Evolutionary conservation across 2,113 vertebrate species (phyloP), one percentile per base, ranked within the genome.

Genomic region (Gallinago undulata): DNA sequence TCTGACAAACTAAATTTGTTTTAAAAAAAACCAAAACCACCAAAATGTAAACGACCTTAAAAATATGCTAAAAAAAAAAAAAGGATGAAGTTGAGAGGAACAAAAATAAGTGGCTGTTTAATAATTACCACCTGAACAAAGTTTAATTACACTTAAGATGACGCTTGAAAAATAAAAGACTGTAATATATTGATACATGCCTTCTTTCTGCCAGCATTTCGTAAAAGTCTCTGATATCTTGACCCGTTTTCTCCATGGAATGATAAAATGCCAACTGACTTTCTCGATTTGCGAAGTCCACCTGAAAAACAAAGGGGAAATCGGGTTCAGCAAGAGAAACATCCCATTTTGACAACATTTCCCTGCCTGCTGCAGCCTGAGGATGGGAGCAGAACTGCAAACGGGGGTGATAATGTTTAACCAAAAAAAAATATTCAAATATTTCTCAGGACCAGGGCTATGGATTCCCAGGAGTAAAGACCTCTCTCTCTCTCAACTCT

Each of bases 211-310:
- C 98, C 85, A 99, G 98, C 95, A 99, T 98, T 96, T 99, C 99
- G 62, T 99, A 99, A 63, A 99, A 99, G 95, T 99, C 99, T 97
- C 99, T 98, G 96, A 99, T 99, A 92, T 99, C 99, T 92, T 99
- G 99, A 90, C 99, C 99, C 78, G 99, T 99, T 94, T 99, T 99
- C 97, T 99, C 99, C 99, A 99, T 99, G 94, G 99, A 99, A 94
- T 99, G 99, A 97, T 99, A 99, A 97, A 99, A 99, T 31, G 99
- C 98, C 98, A 99, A 96, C 94, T 99, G 99, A 98, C 99, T 99
- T 97, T 99, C 99, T 64, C 99, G 99, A 97, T 99, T 99, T 82
- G 99, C 99, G 98, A 99, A 99, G 94, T 99, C 99, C 97, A 99
- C 99, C 99, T 98, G 93, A 70, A 95, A 95, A 90, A 92, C 7